Conservation (phyloP, 2,113 vertebrate genomes). For the Sceloporus undulatus region DNA sequence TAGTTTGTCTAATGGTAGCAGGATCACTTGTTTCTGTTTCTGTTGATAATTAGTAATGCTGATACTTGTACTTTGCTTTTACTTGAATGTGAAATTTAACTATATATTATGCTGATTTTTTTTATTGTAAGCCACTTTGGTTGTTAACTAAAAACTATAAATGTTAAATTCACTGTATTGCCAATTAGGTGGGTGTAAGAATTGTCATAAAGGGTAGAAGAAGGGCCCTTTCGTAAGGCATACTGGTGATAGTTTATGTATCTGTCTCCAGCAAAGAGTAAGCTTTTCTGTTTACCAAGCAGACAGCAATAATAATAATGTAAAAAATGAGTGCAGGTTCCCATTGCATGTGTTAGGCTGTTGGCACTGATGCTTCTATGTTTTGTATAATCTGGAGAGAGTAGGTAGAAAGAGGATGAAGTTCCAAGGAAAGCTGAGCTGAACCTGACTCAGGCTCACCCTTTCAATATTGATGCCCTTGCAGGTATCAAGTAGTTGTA, state of each 20-base stretch:
- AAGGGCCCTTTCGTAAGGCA: background rate
- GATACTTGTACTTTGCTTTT: background rate
- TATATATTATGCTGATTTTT: background rate
- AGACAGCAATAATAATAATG: conserved; percentile 17
- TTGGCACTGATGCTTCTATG: conserved; percentile 50
- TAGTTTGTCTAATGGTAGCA: background rate
- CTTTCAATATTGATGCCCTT: conserved; percentile 40
- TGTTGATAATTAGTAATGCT: background rate
- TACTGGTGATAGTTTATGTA: background rate
- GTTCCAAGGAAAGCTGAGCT: conserved; percentile 44
- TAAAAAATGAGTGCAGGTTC: conserved; percentile 37
- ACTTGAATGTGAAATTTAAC: background rate
- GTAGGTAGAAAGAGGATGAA: conserved; percentile 45
- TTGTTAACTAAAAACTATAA: background rate
- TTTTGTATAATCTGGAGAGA: conserved; percentile 48
- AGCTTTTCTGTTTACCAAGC: conserved; percentile 26
- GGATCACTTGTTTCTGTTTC: background rate
- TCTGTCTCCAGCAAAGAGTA: conserved; percentile 23
- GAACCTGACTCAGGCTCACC: conserved; percentile 25
- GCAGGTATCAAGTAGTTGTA: conserved; percentile 31
- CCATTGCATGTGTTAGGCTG: conserved; percentile 50
- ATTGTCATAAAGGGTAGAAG: background rate
- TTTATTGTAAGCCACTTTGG: background rate
- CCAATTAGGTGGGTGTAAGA: background rate
- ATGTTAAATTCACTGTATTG: background rate